Evolutionary conservation across 2,113 vertebrate species (phyloP).

Genomic region (Gymnogyps californianus): DNA sequence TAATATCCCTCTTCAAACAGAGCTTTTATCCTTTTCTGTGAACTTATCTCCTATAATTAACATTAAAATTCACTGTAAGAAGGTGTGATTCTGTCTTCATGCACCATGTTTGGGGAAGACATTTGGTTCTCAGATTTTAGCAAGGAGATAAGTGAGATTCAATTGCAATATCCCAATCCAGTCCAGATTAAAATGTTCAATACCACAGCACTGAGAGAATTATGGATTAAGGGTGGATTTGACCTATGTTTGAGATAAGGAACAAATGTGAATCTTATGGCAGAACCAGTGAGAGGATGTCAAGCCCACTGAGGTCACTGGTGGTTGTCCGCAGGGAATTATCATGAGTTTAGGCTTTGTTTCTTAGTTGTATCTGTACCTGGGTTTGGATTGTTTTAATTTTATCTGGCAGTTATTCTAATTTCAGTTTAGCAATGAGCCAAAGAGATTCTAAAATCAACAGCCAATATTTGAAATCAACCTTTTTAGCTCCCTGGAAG

Average conservation of each 20-base stretch:
- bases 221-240: background rate
- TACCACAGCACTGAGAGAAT: background rate
- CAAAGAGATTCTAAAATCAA: background rate
- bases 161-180: background rate
- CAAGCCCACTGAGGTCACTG: background rate
- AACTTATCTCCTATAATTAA: background rate
- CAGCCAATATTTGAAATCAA: background rate
- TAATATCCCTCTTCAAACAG: background rate
- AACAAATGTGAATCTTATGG: background rate
- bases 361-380: background rate
- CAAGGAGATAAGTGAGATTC: background rate
- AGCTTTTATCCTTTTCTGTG: background rate
- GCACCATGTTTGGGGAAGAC: background rate
- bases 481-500: background rate
- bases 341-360: background rate
- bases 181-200: background rate
- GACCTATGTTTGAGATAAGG: background rate
- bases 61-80: background rate
- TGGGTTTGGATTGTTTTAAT: background rate
- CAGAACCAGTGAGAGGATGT: background rate
- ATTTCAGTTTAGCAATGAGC: background rate
- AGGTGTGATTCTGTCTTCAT: background rate
- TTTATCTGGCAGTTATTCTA: background rate
- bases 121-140: background rate
- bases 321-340: background rate